phyloP scores from a whole-genome alignment of 2,888 invertebrate genomes.

The Dryobota labecula region DNA sequence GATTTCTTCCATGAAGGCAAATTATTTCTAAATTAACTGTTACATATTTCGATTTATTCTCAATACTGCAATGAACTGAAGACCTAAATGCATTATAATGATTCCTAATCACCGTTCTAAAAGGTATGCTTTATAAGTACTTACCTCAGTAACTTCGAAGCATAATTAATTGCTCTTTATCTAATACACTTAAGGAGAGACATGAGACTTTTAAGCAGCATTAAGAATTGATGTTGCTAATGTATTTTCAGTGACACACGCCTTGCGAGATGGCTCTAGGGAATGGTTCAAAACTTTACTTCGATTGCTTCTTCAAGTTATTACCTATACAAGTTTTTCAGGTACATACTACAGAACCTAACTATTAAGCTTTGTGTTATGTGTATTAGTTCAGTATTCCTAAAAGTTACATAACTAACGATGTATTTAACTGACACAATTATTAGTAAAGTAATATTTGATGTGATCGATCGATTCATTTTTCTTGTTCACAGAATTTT shows the following conservation, averaged over 20 bases:
- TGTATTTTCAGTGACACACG: conserved; percentile 17
- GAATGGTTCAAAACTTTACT: neutral
- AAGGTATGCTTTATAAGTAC: neutral
- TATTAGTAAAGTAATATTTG: neutral
- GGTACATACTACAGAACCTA: too few relatives aligned
- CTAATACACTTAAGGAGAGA: neutral
- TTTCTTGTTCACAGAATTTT: neutral
- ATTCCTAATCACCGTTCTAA: neutral
- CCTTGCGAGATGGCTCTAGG: neutral
- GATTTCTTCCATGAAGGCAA: too few relatives aligned
- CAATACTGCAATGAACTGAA: neutral
- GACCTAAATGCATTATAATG: neutral
- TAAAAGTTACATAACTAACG: neutral
- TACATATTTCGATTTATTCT: neutral
- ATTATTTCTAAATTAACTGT: neutral
- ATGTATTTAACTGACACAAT: neutral
- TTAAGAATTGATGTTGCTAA: conserved; percentile 32
- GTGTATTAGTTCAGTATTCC: neutral
- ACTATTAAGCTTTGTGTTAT: neutral
- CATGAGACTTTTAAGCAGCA: neutral
- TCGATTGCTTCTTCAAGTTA: too few relatives aligned
- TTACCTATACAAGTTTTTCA: neutral
- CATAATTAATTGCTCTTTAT: conserved; percentile 10
- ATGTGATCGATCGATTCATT: neutral
- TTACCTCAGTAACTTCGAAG: neutral